These are phyloP conservation scores for Lasioglossum villosulum DNA, from an alignment of 2,888 invertebrate genomes.

Conservation along the genomic window DNA sequence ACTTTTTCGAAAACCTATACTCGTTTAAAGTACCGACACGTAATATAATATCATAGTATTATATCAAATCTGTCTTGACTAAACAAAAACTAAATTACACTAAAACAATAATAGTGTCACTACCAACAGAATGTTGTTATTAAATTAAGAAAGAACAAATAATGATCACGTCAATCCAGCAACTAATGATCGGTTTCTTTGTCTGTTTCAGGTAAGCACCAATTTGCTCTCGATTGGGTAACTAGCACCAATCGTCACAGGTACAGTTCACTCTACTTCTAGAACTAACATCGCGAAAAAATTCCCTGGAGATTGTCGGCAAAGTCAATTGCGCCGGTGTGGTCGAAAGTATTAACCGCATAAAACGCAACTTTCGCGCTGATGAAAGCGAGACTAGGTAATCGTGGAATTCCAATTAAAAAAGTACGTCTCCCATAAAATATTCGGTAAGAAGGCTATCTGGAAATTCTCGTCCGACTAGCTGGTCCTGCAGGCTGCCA, in stretches of 20 bases:
- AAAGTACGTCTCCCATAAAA: slow-evolving; percentile 19
- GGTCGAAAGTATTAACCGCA: neutral
- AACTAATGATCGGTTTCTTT: slow-evolving; percentile 25
- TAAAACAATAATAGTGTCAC: too few species aligned
- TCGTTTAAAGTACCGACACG: too few species aligned
- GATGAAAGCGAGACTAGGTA: neutral
- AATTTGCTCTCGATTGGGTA: slow-evolving; percentile 32
- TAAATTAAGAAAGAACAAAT: neutral
- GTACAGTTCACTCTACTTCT: slow-evolving; percentile 35
- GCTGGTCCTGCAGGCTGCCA: slow-evolving; percentile 39
- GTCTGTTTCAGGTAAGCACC: slow-evolving; percentile 79
- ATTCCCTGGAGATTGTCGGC: neutral
- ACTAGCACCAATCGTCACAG: slow-evolving; percentile 36
- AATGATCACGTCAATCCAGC: too few species aligned
- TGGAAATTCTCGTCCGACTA: slow-evolving; percentile 53
- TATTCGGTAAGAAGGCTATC: slow-evolving; percentile 37
- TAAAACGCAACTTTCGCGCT: neutral
- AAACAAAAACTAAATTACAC: too few species aligned
- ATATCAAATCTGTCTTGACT: too few species aligned
- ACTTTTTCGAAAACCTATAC: neutral
- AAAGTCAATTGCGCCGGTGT: neutral
- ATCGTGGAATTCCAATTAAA: slow-evolving; percentile 30
- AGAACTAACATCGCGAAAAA: neutral
- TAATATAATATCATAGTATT: too few species aligned
- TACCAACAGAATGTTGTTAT: too few species aligned